Base-by-base conservation (phyloP, 2,113 vertebrate species). In the Eclectus roratus region DNA sequence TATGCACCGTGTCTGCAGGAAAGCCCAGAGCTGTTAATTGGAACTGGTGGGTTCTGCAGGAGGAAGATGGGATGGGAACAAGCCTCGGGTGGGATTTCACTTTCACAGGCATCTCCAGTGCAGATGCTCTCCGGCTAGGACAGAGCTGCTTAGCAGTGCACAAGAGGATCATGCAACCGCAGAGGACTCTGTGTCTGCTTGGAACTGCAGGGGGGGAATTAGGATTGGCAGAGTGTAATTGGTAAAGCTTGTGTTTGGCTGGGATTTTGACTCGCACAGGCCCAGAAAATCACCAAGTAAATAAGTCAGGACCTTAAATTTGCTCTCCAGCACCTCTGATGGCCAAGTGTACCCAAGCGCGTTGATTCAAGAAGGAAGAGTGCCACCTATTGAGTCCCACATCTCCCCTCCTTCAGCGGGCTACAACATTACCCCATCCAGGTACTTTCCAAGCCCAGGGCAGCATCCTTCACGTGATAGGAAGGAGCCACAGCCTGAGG, bases 191-290 rank as follows among this genome's bases (percentile, higher is more conserved):
- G 77, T 29, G 71, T 60, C 70, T 83, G 41, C 63, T 41, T 69
- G 89, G 85, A 89, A 27, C 93, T 85, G 77, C 87, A 31, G 87
- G 88, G 92, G 77, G 70, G 91, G 84, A 87, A 80, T 96, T 85
- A 61, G 87, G 91, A 31, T 21, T 82, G 95, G 52, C 87, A 72
- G 50, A 10, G 68, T 20, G 78, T 14, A 39, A 61, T 56, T 69
- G 89, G 33, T 10, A n/a, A 73, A 82, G 64, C 85, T 77, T 37
- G 49, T n/a, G 1, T 72, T 82, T 76, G 86, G 33, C 89, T 24
- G 71, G 74, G 74, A 11, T 71, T 28, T 68, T 71, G 44, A 13
- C 80, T 92, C 56, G 23, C 29, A 53, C 49, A 31, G 79, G 70
- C 56, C 84, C 20, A n/a, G 73, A 76, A 85, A 79, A 72, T 44